Conservation (phyloP, 1,140 invertebrate species). For the Ceratitis capitata region DNA sequence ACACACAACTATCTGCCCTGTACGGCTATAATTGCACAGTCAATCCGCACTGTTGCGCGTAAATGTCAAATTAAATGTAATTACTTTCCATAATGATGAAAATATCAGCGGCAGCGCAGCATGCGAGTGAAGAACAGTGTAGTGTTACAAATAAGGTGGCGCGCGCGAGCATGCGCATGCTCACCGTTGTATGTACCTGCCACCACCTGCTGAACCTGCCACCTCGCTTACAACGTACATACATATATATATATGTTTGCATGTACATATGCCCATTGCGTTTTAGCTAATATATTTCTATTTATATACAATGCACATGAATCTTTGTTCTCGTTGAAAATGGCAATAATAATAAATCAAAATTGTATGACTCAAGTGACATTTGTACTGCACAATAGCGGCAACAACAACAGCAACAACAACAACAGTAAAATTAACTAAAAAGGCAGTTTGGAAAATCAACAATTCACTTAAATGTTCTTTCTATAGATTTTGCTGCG, state of each 20-base stretch:
- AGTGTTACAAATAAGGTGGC: neutral
- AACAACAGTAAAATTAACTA: neutral
- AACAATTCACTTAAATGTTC: conserved; percentile 10
- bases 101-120: neutral
- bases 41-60: neutral
- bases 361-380: conserved; percentile 17
- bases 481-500: neutral
- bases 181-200: no score
- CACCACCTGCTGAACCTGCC: no score
- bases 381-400: no score
- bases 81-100: conserved; percentile 16
- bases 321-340: no score
- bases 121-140: neutral
- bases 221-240: neutral
- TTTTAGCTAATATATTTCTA: conserved; percentile 17
- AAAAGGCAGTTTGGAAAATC: neutral
- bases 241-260: conserved; percentile 22
- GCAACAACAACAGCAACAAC: no score
- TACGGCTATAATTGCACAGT: neutral
- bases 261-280: neutral
- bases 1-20: neutral
- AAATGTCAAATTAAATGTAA: conserved; percentile 38
- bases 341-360: conserved; percentile 37
- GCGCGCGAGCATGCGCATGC: neutral
- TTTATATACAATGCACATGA: no score